Conservation (phyloP, 2,888 invertebrate species). For the Vannuccia rotundouncinata region DNA sequence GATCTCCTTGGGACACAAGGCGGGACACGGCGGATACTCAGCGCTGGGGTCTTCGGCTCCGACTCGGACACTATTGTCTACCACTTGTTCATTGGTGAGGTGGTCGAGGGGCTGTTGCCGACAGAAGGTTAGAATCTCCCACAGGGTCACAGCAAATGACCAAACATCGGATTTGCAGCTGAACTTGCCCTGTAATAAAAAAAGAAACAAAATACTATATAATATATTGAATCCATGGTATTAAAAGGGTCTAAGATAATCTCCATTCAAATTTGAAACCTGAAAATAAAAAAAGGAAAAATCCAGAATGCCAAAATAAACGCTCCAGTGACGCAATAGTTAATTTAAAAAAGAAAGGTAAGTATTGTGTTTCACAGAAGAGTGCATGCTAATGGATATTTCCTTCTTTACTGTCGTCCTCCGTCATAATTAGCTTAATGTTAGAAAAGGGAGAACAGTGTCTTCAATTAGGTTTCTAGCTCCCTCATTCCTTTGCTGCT, state of each 20-base stretch:
- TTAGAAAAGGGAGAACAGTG: too few relatives aligned
- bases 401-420: neutral
- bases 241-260: too few relatives aligned
- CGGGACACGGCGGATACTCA: slow-evolving; percentile 57
- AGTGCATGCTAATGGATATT: neutral
- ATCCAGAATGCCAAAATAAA: too few relatives aligned
- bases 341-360: too few relatives aligned
- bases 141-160: slow-evolving; percentile 80
- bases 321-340: too few relatives aligned
- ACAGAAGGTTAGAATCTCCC: slow-evolving; percentile 75
- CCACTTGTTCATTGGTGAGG: slow-evolving; percentile 69
- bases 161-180: slow-evolving; percentile 80
- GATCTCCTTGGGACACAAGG: slow-evolving; percentile 75
- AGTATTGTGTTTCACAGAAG: neutral
- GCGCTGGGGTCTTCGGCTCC: neutral
- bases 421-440: neutral
- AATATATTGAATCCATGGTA: too few relatives aligned
- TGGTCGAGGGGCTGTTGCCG: slow-evolving; percentile 71
- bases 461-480: too few relatives aligned
- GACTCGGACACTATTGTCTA: slow-evolving; percentile 65
- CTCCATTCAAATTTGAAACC: too few relatives aligned
- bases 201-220: slow-evolving; percentile 45
- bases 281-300: too few relatives aligned
- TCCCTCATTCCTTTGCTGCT: too few relatives aligned
- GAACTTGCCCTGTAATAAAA: slow-evolving; percentile 67